Base-by-base conservation (phyloP, 2,888 invertebrate species). In the Drosophila pseudotalamancana region DNA sequence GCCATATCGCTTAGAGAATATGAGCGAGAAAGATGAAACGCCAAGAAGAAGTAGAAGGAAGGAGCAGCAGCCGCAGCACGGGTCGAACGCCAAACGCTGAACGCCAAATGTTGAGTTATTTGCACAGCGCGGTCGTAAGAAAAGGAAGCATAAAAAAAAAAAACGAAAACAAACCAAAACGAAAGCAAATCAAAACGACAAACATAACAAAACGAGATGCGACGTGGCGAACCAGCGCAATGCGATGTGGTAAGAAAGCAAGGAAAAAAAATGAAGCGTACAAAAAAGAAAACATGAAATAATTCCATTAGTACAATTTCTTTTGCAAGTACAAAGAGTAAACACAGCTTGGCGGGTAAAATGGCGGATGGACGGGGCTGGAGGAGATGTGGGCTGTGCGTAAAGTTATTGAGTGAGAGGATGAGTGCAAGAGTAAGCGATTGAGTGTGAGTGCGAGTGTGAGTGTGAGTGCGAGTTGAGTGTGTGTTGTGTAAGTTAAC, bases 241-340 rank as follows among this genome's bases (percentile, higher is more conserved):
- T n/a, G 49, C 32, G 40, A 46, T 21, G 18, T 23, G 18, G 40
- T 8, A 42, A 23, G 16, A 32, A 39, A 53, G 11, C 29, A 35
- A 42, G 19, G 16, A 32, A 39, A 53, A 12, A 32, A 35, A 31
- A 27, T 48, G 40, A 29, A 42, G 34, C 21, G 31, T 32, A 43
- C 39, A 32, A 34, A 68, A 57, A 61, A 65, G 60, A 76, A 76
- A 79, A 79, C 79, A 87, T 86, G 70, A 88, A 78, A 89, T 90
- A 89, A 90, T 89, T 89, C 89, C 89, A 89, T 90, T 89, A 89
- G 89, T 88, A 83, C 83, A 89, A 89, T 89, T 90, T 89, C 86
- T 90, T 89, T 90, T 88, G 77, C 88, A 89, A 89, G 89, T 87
- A 88, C 89, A 89, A 84, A 90, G 87, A 89, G 78, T 78, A 90